phyloP scores from a whole-genome alignment of 1,140 invertebrate species.

The Geopemphigus sp. region DNA sequence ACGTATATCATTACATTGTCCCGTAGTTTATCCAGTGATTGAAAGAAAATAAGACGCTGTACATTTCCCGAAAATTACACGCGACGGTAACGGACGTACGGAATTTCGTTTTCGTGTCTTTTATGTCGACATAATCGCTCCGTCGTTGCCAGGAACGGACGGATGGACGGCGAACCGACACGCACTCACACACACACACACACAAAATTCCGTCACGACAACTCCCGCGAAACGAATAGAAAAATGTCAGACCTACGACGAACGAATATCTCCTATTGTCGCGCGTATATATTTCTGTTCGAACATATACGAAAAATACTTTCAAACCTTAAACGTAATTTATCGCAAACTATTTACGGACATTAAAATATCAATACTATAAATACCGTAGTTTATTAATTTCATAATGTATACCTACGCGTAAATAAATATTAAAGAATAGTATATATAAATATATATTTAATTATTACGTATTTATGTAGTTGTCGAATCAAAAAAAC shows the following conservation, averaged over 20 bases:
- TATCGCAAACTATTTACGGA: not conserved
- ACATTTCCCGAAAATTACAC: too few relatives aligned
- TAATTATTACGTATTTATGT: constrained; percentile 42
- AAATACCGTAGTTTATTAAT: not conserved
- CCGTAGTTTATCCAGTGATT: too few relatives aligned
- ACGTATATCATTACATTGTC: too few relatives aligned
- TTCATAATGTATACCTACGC: not conserved
- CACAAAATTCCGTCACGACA: too few relatives aligned
- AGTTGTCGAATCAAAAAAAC: constrained; percentile 13
- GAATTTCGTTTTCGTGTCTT: not conserved
- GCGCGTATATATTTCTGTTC: not conserved
- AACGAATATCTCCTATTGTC: not conserved
- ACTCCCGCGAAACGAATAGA: not conserved
- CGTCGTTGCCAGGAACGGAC: too few relatives aligned
- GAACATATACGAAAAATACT: not conserved
- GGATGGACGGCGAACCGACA: too few relatives aligned
- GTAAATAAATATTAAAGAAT: constrained; percentile 29
- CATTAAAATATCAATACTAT: not conserved
- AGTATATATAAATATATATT: constrained; percentile 28
- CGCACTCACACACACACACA: too few relatives aligned
- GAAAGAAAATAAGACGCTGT: too few relatives aligned
- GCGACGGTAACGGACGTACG: too few relatives aligned
- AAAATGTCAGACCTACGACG: not conserved
- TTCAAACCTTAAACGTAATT: not conserved
- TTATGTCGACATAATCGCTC: too few relatives aligned